phyloP scores from a whole-genome alignment of 2,888 invertebrate genomes.

The Himalopsyche anomala region DNA sequence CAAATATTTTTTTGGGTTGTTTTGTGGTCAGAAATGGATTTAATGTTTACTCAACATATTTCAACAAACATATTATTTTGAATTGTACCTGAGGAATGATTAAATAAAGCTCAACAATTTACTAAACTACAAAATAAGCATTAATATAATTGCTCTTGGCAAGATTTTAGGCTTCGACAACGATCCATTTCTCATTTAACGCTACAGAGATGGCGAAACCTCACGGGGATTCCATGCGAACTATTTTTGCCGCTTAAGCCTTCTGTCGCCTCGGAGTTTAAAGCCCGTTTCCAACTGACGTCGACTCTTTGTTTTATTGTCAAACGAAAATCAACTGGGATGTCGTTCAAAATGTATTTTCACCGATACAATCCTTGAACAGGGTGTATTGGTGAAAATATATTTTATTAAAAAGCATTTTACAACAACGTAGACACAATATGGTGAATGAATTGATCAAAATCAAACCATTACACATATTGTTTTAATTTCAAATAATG shows the following conservation, averaged over 20 bases:
- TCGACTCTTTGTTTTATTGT: constrained; percentile 25
- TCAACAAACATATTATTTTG: too few species aligned
- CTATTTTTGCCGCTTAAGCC: background rate
- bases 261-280: background rate
- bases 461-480: too few species aligned
- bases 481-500: too few species aligned
- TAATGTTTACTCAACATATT: too few species aligned
- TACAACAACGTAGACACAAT: too few species aligned
- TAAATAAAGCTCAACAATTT: background rate
- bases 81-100: background rate
- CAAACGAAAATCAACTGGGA: constrained; percentile 20
- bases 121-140: background rate
- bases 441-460: too few species aligned
- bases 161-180: background rate
- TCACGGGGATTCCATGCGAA: constrained; percentile 8
- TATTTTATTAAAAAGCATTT: background rate
- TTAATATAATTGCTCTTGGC: background rate
- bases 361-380: background rate
- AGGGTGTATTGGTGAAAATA: too few species aligned
- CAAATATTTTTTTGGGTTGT: too few species aligned
- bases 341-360: background rate
- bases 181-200: background rate
- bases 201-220: background rate
- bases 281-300: background rate
- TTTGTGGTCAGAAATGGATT: too few species aligned